A percentile compares a stretch with the other conserved stretches of the same genome.
phyloP scores from a whole-genome alignment of 2,888 invertebrate genomes.

The Serripes groenlandicus region DNA sequence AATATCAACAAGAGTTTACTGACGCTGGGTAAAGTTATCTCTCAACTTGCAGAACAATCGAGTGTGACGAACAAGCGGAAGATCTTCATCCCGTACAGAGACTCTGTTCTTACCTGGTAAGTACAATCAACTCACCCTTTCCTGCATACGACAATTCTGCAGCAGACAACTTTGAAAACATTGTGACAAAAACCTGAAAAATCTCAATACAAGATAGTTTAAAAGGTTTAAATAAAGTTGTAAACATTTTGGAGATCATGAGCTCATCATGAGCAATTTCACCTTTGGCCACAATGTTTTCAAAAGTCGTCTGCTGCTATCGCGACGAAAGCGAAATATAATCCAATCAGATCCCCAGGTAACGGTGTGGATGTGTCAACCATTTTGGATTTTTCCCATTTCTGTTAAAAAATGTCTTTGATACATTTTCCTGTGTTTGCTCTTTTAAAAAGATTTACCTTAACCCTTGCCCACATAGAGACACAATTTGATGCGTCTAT shows the following conservation, averaged over 20 bases:
- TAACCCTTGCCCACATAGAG: too few species aligned
- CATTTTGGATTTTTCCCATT: too few species aligned
- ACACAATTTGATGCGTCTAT: too few species aligned
- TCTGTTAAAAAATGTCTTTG: too few species aligned
- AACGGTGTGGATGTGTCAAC: too few species aligned
- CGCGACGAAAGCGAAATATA: not conserved
- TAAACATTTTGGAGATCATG: not conserved
- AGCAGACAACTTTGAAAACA: not conserved
- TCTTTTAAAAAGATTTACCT: too few species aligned
- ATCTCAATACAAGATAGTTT: not conserved
- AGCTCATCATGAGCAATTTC: not conserved
- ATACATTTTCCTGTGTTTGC: too few species aligned
- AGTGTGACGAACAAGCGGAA: slow-evolving; percentile 82
- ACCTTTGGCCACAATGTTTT: not conserved
- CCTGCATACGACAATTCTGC: not conserved
- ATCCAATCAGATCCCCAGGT: too few species aligned
- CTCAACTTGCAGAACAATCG: slow-evolving; percentile 90
- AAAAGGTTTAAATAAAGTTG: not conserved
- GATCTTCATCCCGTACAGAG: slow-evolving; percentile 92
- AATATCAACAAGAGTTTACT: slow-evolving; percentile 90
- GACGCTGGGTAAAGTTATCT: slow-evolving; percentile 93
- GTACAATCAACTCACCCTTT: not conserved
- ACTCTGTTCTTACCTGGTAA: slow-evolving; percentile 93
- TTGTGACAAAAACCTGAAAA: too few species aligned
- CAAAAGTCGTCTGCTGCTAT: not conserved